These are phyloP conservation scores for Chamaea fasciata DNA, from an alignment of 2,113 vertebrate species.

Conservation along the genomic window DNA sequence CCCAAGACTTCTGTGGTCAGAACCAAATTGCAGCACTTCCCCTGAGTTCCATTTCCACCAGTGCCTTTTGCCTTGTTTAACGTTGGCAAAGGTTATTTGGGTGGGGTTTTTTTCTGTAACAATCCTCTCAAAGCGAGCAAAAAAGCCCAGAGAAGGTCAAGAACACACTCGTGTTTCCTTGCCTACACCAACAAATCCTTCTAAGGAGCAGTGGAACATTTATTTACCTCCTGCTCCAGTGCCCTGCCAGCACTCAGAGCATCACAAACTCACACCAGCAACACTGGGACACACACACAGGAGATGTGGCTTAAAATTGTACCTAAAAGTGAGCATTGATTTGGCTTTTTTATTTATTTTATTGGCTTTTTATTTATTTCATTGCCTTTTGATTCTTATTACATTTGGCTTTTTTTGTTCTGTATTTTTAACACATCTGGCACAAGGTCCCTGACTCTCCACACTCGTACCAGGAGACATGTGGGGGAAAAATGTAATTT, in stretches of 20 bases:
- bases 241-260: neutral
- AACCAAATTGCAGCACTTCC: neutral
- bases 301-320: neutral
- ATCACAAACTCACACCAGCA: neutral
- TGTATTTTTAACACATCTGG: neutral
- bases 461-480: neutral
- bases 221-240: neutral
- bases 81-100: neutral
- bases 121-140: neutral
- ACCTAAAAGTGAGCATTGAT: neutral
- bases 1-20: rapidly evolving
- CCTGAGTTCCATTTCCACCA: neutral
- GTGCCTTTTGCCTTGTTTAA: neutral
- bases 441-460: neutral
- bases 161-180: neutral
- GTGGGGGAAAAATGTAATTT: neutral
- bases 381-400: too few relatives aligned
- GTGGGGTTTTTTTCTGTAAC: neutral
- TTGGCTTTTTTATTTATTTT: neutral
- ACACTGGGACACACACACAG: neutral
- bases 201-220: neutral
- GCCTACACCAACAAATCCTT: neutral
- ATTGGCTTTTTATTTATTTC: neutral
- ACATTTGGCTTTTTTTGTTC: neutral
- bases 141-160: neutral